Evolutionary conservation across 2,113 vertebrate species (phyloP), one percentile per base, ranked within the genome.

Genomic region (Scolopax mira): DNA sequence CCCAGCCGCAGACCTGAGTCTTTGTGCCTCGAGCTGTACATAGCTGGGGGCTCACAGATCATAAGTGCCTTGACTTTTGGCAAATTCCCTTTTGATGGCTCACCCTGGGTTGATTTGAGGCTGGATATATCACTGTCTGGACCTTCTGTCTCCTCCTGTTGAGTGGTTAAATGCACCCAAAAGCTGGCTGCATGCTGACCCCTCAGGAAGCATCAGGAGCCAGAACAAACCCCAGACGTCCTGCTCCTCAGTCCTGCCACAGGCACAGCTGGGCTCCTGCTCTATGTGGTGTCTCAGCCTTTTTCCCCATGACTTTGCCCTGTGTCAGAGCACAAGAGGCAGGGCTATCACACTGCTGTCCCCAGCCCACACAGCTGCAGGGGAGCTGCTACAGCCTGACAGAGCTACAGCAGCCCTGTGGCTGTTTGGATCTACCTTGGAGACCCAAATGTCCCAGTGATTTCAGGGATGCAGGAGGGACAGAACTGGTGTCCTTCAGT

Each of bases 311-410:
- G 42, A 30, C 51, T 81, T 35, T 51, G 13, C 24, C 18, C 10
- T 23, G 31, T 31, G 48, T 12, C 0, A 0, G 49, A 23, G 64
- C 19, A 27, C 21, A 3, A 19, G 46, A 52, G 58, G 18, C 48
- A 24, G 1, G 1, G 41, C 62, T 28, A 8, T 23, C 3, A 1
- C 0, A 1, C 30, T 0, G 3, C 16, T 1, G 2, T 57, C 42
- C 48, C 24, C 42, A 16, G 74, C n/a, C 41, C 18, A 22, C 22
- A 7, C 22, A 18, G 48, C 27, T 1, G 1, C 30, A 3, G n/a
- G 54, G 62, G 39, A 75, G 70, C 37, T 2, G 1, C 18, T 44
- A 17, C 41, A 51, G 42, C 66, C 80, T 39, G 61, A 31, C 41
- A 21, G 64, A 48, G 9, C 23, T 22, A 22, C 39, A 60, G 64